phyloP scores from a whole-genome alignment of 2,888 invertebrate species.

The Atherix ibis region DNA sequence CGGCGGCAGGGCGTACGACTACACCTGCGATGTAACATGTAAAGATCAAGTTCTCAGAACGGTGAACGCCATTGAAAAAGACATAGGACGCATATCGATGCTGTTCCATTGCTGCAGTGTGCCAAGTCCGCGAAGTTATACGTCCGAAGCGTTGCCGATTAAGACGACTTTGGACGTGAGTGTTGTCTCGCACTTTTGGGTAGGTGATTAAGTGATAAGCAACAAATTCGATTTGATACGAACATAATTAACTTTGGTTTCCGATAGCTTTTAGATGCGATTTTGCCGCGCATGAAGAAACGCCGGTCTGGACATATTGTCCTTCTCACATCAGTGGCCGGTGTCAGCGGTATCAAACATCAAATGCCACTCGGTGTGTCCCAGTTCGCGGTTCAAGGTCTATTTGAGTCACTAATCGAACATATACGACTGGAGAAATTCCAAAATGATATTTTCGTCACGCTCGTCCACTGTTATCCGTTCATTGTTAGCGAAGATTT shows the following conservation, averaged over 20 bases:
- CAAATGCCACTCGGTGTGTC: slow-evolving; percentile 45
- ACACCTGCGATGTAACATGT: slow-evolving; percentile 41
- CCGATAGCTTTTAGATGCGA: slow-evolving; percentile 39
- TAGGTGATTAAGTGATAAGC: slow-evolving; percentile 18
- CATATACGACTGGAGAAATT: slow-evolving; percentile 40
- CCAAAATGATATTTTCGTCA: slow-evolving; percentile 39
- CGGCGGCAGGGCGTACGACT: slow-evolving; percentile 36
- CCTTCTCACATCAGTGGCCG: slow-evolving; percentile 45
- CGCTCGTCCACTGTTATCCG: slow-evolving; percentile 45
- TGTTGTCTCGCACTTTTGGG: slow-evolving; percentile 47
- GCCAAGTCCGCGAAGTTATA: slow-evolving; percentile 41
- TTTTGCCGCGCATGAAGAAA: slow-evolving; percentile 43
- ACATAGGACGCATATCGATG: slow-evolving; percentile 43
- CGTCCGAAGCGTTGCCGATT: slow-evolving; percentile 38
- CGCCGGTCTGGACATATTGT: slow-evolving; percentile 44
- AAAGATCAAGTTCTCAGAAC: slow-evolving; percentile 35
- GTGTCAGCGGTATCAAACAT: slow-evolving; percentile 40
- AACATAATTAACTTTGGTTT: neutral
- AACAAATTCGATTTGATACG: neutral
- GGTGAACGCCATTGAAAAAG: slow-evolving; percentile 34
- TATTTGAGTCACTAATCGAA: slow-evolving; percentile 45
- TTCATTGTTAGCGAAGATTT: slow-evolving; percentile 41
- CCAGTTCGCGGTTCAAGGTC: slow-evolving; percentile 49
- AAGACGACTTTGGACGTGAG: slow-evolving; percentile 41
- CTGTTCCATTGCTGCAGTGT: slow-evolving; percentile 47